Percentiles rank a stretch among this genome's conserved stretches.
Conservation (phyloP, 2,797 vertebrate species). For the Dendrocincla tyrannina region DNA sequence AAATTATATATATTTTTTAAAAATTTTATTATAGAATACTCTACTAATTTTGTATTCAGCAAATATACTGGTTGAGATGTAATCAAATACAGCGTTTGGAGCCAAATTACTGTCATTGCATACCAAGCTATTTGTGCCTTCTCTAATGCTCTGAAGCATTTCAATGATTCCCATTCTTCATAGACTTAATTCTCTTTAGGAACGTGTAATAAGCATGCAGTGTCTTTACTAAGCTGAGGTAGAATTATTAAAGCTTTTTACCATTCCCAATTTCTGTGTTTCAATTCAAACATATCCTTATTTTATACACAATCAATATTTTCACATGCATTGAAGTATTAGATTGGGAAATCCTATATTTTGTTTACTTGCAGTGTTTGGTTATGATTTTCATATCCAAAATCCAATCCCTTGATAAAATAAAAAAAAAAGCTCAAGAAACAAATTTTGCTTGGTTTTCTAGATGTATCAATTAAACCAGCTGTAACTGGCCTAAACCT, state of each 20-base stretch:
- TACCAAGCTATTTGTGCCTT: neutral
- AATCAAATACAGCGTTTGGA: neutral
- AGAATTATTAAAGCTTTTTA: conserved; percentile 15
- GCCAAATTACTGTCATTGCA: neutral
- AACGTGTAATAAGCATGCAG: neutral
- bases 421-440: neutral
- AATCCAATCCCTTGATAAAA: neutral
- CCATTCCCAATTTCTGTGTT: neutral
- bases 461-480: neutral
- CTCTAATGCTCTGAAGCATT: neutral
- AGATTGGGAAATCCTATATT: neutral
- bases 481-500: neutral
- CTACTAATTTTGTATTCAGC: neutral
- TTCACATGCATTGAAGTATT: neutral
- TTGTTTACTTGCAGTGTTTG: neutral
- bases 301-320: neutral
- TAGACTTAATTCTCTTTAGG: neutral
- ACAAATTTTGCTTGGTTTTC: neutral
- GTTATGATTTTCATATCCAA: accelerated
- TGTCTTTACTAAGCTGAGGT: neutral
- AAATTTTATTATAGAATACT: neutral
- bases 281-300: neutral
- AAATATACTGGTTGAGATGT: neutral
- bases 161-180: neutral
- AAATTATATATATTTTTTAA: neutral